Evolutionary conservation across 2,888 invertebrate species (phyloP).

Genomic region (Anarsia innoxiella): DNA sequence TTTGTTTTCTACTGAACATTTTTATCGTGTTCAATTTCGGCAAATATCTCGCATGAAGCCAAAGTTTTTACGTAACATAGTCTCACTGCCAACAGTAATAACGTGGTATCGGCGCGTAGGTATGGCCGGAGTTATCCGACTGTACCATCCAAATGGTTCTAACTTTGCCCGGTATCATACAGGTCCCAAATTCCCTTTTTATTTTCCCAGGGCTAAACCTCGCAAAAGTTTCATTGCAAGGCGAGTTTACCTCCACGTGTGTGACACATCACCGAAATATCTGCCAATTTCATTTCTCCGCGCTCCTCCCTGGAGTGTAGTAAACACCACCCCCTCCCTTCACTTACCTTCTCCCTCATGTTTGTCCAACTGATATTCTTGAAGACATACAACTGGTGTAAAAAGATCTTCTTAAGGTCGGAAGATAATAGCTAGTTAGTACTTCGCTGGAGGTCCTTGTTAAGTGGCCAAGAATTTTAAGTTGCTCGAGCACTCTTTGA

Average conservation of each 20-base stretch:
- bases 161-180: constrained; percentile 35
- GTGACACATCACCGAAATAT: constrained; percentile 67
- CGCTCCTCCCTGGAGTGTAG: constrained; percentile 65
- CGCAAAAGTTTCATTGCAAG: constrained; percentile 63
- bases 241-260: constrained; percentile 56
- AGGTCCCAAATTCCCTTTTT: constrained; percentile 44
- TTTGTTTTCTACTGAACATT: too few species aligned
- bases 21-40: too few species aligned
- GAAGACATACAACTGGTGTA: constrained; percentile 48
- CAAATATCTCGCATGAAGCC: too few species aligned
- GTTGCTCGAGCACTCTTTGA: constrained; percentile 40
- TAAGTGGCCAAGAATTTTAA: constrained; percentile 39
- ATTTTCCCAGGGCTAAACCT: constrained; percentile 56
- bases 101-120: too few species aligned
- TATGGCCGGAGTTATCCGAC: constrained; percentile 4
- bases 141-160: constrained; percentile 10
- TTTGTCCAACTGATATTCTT: constrained; percentile 66
- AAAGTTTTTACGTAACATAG: too few species aligned
- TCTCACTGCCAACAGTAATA: too few species aligned
- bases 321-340: constrained; percentile 55
- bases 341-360: constrained; percentile 38
- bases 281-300: constrained; percentile 70
- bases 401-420: constrained; percentile 27
- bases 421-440: constrained; percentile 21
- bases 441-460: constrained; percentile 33